These are phyloP conservation scores for Oreochromis spilurus DNA, from an alignment of 2,113 vertebrate genomes.

Conservation along the genomic window DNA sequence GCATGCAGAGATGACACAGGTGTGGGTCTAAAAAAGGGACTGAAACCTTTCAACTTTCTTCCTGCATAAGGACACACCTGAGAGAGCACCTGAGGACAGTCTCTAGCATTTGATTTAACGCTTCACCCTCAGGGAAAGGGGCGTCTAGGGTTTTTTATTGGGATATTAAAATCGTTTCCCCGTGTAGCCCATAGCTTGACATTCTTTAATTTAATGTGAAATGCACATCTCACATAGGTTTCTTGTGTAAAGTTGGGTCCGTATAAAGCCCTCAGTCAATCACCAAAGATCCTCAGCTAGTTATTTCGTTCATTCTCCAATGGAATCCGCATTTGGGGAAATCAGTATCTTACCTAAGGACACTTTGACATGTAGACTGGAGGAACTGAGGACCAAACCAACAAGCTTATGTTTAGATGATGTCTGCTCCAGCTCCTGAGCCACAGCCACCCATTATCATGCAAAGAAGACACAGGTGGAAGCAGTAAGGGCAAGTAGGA, in stretches of 20 bases:
- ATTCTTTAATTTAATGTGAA: neutral
- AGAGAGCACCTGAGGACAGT: neutral
- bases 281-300: neutral
- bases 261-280: neutral
- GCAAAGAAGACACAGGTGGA: neutral
- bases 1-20: neutral
- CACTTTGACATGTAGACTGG: neutral
- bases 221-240: neutral
- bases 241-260: neutral
- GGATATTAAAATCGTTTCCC: neutral
- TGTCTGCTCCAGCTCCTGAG: neutral
- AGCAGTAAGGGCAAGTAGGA: neutral
- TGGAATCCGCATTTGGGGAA: neutral
- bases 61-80: neutral
- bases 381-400: neutral
- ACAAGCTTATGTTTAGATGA: neutral
- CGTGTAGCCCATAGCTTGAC: neutral
- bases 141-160: neutral
- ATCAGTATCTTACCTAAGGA: neutral
- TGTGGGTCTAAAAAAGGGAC: neutral
- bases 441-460: neutral
- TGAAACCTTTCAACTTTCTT: neutral
- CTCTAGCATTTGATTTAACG: neutral
- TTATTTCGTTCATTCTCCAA: neutral
- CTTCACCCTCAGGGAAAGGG: neutral